These are phyloP conservation scores for Lithophane leautieri DNA, from an alignment of 2,888 invertebrate genomes.

Conservation along the genomic window DNA sequence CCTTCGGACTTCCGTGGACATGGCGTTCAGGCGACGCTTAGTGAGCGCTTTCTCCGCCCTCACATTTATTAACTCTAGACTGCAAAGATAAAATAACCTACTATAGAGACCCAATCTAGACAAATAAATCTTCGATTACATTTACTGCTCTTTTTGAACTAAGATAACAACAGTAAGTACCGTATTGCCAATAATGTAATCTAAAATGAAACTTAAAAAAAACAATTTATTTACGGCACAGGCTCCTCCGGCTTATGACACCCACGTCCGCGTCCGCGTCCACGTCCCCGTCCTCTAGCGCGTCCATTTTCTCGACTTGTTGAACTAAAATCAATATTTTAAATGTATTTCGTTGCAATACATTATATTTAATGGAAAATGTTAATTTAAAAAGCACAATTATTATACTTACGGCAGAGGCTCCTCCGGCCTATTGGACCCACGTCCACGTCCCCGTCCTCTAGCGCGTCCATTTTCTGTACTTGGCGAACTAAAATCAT, in stretches of 20 bases:
- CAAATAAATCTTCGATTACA: background rate
- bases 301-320: too few relatives aligned
- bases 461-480: too few relatives aligned
- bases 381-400: too few relatives aligned
- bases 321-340: too few relatives aligned
- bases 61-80: constrained; percentile 16
- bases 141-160: constrained; percentile 1
- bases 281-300: too few relatives aligned
- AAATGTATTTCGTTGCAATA: too few relatives aligned
- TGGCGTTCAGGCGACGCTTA: too few relatives aligned
- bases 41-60: background rate
- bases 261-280: too few relatives aligned
- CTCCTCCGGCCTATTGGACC: background rate
- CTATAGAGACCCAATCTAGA: background rate
- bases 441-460: background rate
- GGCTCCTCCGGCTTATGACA: too few relatives aligned
- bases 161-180: background rate
- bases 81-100: constrained; percentile 13
- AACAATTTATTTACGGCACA: too few relatives aligned
- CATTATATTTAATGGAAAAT: too few relatives aligned
- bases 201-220: constrained; percentile 7
- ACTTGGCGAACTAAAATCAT: background rate
- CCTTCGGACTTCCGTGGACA: too few relatives aligned
- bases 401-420: background rate
- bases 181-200: background rate